Percentiles rank a stretch among this genome's conserved stretches.
These are phyloP conservation scores for Laspeyria flexula DNA, from an alignment of 2,888 invertebrate species.

Conservation along the genomic window DNA sequence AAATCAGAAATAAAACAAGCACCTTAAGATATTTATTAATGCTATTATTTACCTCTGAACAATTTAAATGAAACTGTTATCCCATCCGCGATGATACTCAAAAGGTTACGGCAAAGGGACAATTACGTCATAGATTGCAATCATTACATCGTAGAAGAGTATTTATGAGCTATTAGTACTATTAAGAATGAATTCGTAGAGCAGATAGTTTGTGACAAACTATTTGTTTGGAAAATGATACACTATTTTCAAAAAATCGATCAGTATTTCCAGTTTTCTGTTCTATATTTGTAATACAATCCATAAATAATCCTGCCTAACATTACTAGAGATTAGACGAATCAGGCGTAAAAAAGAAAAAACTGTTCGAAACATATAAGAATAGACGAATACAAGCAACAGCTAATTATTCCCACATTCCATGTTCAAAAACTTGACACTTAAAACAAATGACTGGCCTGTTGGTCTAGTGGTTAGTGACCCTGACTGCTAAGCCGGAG, in stretches of 20 bases:
- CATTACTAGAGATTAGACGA: too few species aligned
- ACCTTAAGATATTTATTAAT: conserved; percentile 3
- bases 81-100: conserved; percentile 23
- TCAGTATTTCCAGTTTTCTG: too few species aligned
- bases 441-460: too few species aligned
- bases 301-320: too few species aligned
- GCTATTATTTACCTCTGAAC: conserved; percentile 1
- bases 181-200: conserved; percentile 8
- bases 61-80: conserved; percentile 1
- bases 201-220: not conserved
- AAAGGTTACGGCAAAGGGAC: conserved; percentile 23
- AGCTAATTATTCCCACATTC: too few species aligned
- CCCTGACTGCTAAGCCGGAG: too few species aligned
- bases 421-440: too few species aligned
- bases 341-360: too few species aligned
- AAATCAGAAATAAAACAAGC: conserved; percentile 3
- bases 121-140: conserved; percentile 41
- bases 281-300: too few species aligned
- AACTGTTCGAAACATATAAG: too few species aligned
- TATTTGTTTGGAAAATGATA: not conserved
- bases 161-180: conserved; percentile 32
- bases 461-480: too few species aligned
- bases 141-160: conserved; percentile 27
- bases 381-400: too few species aligned
- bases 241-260: not conserved